phyloP scores from a whole-genome alignment of 2,113 vertebrate species.

The Oplegnathus fasciatus region DNA sequence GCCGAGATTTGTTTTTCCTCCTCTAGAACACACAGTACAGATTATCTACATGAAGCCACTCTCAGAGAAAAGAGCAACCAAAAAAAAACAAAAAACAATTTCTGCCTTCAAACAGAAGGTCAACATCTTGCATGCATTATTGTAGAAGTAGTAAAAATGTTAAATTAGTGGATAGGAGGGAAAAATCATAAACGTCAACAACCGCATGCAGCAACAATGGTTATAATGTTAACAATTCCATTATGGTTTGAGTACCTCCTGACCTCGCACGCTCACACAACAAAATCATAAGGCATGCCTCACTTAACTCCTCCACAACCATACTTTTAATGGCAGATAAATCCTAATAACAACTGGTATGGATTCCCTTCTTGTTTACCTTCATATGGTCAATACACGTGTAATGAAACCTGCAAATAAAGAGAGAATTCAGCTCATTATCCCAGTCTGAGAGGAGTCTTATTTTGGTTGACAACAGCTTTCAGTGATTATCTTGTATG shows the following conservation, averaged over 20 bases:
- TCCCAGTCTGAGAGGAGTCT: background rate
- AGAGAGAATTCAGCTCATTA: slow-evolving; percentile 43
- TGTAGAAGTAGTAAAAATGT: slow-evolving; percentile 73
- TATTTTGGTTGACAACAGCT: background rate
- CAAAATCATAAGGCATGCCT: slow-evolving; percentile 97
- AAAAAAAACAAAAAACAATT: slow-evolving; percentile 28
- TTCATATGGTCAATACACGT: slow-evolving; percentile 83
- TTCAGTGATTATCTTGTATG: background rate
- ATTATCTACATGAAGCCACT: slow-evolving; percentile 80
- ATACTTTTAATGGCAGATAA: slow-evolving; percentile 77
- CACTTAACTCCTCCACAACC: slow-evolving; percentile 82
- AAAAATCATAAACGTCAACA: slow-evolving; percentile 87
- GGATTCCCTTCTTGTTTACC: slow-evolving; percentile 76
- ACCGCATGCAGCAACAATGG: slow-evolving; percentile 93
- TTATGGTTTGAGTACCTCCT: slow-evolving; percentile 82
- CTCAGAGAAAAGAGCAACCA: slow-evolving; percentile 61
- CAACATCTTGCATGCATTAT: slow-evolving; percentile 85
- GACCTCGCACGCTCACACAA: slow-evolving; percentile 84
- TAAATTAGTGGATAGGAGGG: slow-evolving; percentile 61
- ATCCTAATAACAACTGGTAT: slow-evolving; percentile 69
- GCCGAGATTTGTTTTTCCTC: slow-evolving; percentile 68
- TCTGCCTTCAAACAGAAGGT: slow-evolving; percentile 81
- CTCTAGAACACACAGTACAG: slow-evolving; percentile 72
- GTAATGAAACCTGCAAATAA: slow-evolving; percentile 74
- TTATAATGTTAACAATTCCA: slow-evolving; percentile 89